A percentile compares a stretch with the other conserved stretches of the same genome.
Evolutionary conservation across 2,797 vertebrate genomes (phyloP).

Genomic region (Dallia pectoralis): DNA sequence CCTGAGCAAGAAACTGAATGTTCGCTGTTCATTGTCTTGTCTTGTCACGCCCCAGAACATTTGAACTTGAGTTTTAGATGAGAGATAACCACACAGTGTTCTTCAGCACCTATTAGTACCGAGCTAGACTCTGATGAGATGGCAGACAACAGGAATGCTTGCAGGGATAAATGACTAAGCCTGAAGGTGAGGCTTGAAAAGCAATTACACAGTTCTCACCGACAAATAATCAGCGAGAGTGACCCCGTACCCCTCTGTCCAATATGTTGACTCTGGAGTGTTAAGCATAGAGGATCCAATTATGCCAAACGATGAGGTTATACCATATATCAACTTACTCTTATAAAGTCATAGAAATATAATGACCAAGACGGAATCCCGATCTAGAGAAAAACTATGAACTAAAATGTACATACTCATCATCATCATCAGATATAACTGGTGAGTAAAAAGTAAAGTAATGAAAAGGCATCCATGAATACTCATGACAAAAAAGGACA

Average conservation of each 20-base stretch:
- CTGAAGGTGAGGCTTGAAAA: conserved; percentile 25
- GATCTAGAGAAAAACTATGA: not conserved
- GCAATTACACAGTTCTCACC: conserved; percentile 31
- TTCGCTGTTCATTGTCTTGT: not conserved
- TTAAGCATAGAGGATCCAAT: not conserved
- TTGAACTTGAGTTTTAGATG: not conserved
- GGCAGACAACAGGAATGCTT: conserved; percentile 25
- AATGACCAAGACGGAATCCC: not conserved
- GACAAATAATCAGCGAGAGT: conserved; percentile 38
- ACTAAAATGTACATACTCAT: not conserved
- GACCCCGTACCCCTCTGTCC: not conserved
- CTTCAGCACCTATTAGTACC: not conserved
- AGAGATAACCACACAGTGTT: not conserved
- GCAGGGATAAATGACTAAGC: conserved; percentile 20
- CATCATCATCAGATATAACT: not conserved
- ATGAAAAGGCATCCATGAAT: not conserved
- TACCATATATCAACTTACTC: not conserved
- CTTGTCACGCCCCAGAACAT: not conserved
- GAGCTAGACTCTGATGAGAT: conserved; percentile 12
- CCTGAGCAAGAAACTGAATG: not conserved
- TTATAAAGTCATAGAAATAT: not conserved
- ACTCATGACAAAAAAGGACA: not conserved
- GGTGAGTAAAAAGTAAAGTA: not conserved
- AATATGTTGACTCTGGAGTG: not conserved
- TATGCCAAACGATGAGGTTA: not conserved